phyloP scores from a whole-genome alignment of 2,113 vertebrate species.

The Calyptommatus sinebrachiatus region DNA sequence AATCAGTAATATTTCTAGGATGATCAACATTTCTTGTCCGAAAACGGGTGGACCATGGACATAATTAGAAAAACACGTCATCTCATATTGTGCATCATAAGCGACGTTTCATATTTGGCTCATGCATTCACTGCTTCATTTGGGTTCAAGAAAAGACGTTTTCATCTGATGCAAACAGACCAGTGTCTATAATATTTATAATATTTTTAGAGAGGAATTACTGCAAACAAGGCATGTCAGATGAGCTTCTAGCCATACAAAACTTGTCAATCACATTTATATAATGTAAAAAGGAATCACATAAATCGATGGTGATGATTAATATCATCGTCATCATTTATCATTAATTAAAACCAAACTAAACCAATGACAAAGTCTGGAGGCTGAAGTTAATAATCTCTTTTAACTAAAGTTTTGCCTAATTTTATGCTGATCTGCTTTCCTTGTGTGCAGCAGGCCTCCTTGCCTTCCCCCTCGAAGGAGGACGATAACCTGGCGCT shows the following conservation, averaged over 20 bases:
- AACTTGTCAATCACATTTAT: neutral
- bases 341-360: neutral
- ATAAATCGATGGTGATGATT: neutral
- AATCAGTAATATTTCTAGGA: neutral
- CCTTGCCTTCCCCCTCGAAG: conserved; percentile 13
- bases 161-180: conserved; percentile 50
- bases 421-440: neutral
- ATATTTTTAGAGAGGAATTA: too few relatives aligned
- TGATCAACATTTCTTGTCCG: neutral
- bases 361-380: neutral
- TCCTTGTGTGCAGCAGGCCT: neutral
- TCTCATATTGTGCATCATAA: neutral
- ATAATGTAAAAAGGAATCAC: neutral
- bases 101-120: conserved; percentile 45
- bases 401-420: neutral
- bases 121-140: conserved; percentile 49
- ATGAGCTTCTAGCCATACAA: neutral
- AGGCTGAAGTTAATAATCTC: neutral
- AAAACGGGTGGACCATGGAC: too few relatives aligned
- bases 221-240: neutral
- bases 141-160: conserved; percentile 55
- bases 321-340: neutral
- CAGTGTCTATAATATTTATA: neutral
- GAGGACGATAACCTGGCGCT: conserved; percentile 59
- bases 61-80: neutral